A percentile compares a stretch with the other conserved stretches of the same genome.
phyloP scores from a whole-genome alignment of 2,113 vertebrate species.

The Corvus hawaiiensis region DNA sequence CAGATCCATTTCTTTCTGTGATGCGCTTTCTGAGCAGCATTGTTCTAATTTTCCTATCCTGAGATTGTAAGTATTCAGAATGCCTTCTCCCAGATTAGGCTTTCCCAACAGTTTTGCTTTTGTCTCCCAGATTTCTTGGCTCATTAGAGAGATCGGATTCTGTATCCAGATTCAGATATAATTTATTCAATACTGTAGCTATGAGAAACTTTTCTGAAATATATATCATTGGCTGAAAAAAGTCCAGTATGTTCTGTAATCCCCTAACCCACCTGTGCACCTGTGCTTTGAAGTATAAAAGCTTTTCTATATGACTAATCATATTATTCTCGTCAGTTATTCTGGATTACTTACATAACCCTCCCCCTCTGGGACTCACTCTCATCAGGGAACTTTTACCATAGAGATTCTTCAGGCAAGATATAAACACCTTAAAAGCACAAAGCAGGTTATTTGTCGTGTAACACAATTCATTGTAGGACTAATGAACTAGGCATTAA shows the following conservation, averaged over 20 bases:
- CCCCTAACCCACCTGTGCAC: neutral
- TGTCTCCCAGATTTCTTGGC: neutral
- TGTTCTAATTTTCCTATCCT: neutral
- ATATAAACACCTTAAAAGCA: constrained; percentile 43
- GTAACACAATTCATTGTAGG: neutral
- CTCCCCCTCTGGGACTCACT: constrained; percentile 8
- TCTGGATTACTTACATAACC: constrained; percentile 40
- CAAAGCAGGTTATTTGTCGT: constrained; percentile 1
- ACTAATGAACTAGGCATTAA: constrained; percentile 32
- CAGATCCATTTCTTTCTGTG: neutral
- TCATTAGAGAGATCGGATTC: neutral
- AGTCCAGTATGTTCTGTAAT: neutral
- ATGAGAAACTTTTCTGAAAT: neutral
- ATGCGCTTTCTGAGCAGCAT: neutral
- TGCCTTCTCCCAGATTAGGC: neutral
- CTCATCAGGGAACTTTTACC: neutral
- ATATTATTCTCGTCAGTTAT: constrained; percentile 33
- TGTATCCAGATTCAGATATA: neutral
- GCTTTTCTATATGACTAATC: constrained; percentile 47
- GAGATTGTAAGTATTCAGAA: neutral
- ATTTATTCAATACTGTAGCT: neutral
- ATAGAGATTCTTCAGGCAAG: constrained; percentile 24
- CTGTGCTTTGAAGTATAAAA: constrained; percentile 3
- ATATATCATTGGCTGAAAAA: neutral
- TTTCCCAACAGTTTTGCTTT: neutral